Base-by-base conservation (phyloP, 1,140 invertebrate species). In the Ceratoteleas bidentatus region DNA sequence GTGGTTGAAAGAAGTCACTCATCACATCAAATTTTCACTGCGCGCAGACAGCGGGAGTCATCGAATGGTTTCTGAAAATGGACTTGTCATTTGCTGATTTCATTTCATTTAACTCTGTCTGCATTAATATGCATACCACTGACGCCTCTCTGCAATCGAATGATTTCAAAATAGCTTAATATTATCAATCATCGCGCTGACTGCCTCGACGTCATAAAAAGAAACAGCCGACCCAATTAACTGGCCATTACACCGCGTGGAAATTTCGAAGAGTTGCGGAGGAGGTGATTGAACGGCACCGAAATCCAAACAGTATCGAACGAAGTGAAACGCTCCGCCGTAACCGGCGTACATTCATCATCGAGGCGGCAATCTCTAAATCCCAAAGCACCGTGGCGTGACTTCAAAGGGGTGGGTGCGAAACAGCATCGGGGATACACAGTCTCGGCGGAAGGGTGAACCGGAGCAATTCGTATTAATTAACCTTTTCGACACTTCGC, bases 401-500 rank as follows among this genome's bases (percentile, higher is more conserved):
- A 85, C 81, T 78, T 83, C 72, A 73, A 54, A 75, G 81, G 76
- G 74, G 80, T 84, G 79, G 84, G 74, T 78, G 62, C 56, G 73
- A 81, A 76, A 70, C 60, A 75, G 61, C 66, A 60, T 73, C 72
- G 58, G 69, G 70, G 68, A 77, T 69, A 56, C 64, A 69, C 38
- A 73, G 76, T 64, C 78, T 81, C 70, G 50, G 52, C 53, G 52
- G 60, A 83, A 82, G 70, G 74, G 79, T 73, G 66, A 76, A 74
- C 62, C 62, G 47, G 66, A 56, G 85, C 85, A 81, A 86, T 88
- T 88, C 84, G 85, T 88, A 89, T 88, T 87, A 89, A 89, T 90
- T 89, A 89, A 87, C 84, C 81, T 84, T 83, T 84, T 84, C 83
- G 76, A 69, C 62, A 81, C 76, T 54, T 58, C 75, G 73, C 10